Conservation (phyloP, 2,888 invertebrate genomes). For the Catonia carolina region DNA sequence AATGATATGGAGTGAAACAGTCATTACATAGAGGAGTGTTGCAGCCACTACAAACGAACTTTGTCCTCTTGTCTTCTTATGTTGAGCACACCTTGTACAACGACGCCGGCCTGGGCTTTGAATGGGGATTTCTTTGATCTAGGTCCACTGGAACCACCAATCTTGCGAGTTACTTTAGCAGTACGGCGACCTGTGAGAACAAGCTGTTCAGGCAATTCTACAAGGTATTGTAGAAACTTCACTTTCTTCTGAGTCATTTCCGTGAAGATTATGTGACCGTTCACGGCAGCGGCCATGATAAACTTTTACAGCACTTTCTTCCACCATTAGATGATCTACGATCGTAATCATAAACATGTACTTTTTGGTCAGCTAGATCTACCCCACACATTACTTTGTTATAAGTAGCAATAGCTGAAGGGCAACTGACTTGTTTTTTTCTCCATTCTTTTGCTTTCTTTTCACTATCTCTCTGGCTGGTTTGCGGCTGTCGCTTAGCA, state of each 20-base stretch:
- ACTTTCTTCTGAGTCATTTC: background rate
- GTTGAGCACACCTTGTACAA: background rate
- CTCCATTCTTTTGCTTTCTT: background rate
- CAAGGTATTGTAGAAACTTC: background rate
- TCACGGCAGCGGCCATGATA: background rate
- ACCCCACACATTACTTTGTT: background rate
- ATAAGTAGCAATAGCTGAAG: background rate
- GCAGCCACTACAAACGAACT: background rate
- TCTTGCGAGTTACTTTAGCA: background rate
- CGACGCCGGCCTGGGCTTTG: background rate
- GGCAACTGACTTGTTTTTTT: background rate
- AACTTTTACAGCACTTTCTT: background rate
- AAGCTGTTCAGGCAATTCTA: background rate
- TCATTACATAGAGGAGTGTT: background rate
- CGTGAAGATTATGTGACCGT: background rate
- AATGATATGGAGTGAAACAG: background rate
- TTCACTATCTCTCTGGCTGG: background rate
- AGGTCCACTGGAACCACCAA: background rate
- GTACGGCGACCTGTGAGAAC: background rate
- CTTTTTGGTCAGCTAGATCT: background rate
- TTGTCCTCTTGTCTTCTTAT: background rate
- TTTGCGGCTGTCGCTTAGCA: background rate
- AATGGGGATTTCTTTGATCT: background rate
- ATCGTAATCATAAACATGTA: background rate
- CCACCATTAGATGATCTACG: background rate